Evolutionary conservation across 2,113 vertebrate genomes (phyloP), one percentile per base, ranked within the genome.

Genomic region (Peucedramus taeniatus): DNA sequence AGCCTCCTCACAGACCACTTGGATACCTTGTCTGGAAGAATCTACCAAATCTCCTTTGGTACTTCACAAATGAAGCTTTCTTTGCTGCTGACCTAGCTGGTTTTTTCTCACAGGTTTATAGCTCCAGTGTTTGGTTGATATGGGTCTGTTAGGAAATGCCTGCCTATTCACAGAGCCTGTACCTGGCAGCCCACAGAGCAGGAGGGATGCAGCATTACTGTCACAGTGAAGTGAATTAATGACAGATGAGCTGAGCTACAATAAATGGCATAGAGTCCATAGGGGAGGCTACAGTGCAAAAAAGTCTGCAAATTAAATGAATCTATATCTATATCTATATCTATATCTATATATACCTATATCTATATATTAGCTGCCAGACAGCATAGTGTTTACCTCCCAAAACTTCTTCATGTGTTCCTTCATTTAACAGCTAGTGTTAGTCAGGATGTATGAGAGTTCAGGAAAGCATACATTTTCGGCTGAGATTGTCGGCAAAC

Each of bases 141-240:
- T 1, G 13, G 4, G 3, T 59, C 8, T 78, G 15, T 53, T 78
- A 53, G 40, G 47, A 76, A 83, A 45, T 14, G 8, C 18, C 11
- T 63, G 17, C 33, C 66, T 4, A 0, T 14, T 63, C 35, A 56
- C 15, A 69, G 27, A 8, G 18, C 11, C 10, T 64, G 9, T 72
- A 74, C 14, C 30, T 3, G 0, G 19, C 23, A 74, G 8, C 11
- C 17, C 1, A 1, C 37, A 53, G 17, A 35, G 30, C 33, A 81
- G 68, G 40, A 56, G 21, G 3, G 18, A 42, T 72, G 44, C 12
- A n/a, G 11, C 68, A 15, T 59, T 75, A 39, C 27, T 92, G 21
- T 33, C 42, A 45, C 6, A 47, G 21, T 72, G 28, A 63, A 63
- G 19, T 28, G 10, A 90, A 28, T 13, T 70, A 63, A 31, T 1